Evolutionary conservation across 2,113 vertebrate species (phyloP).

Genomic region (Gracilinanus agilis): DNA sequence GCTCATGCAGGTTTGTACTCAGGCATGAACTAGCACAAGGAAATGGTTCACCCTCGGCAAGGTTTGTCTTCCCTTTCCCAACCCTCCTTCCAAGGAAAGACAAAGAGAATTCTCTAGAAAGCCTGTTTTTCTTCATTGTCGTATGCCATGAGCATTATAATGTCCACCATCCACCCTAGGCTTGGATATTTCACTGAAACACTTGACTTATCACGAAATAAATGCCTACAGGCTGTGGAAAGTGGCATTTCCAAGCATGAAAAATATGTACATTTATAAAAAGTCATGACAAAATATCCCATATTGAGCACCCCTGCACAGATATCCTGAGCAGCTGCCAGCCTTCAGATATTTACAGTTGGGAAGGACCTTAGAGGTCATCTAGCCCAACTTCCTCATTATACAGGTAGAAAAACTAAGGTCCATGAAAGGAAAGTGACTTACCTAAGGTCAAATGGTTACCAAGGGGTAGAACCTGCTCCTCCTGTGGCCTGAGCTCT

Average conservation of each 20-base stretch:
- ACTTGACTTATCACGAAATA: background rate
- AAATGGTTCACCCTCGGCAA: background rate
- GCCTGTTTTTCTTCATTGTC: background rate
- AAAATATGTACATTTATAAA: background rate
- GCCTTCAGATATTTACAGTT: background rate
- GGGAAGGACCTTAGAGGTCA: background rate
- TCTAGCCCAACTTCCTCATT: background rate
- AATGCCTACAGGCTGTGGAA: background rate
- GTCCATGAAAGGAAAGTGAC: background rate
- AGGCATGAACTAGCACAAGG: background rate
- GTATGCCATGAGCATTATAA: background rate
- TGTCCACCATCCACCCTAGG: background rate
- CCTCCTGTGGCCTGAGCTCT: background rate
- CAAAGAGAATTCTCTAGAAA: background rate
- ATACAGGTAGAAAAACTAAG: background rate
- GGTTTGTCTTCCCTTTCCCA: background rate
- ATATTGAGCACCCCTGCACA: background rate
- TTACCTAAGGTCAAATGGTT: background rate
- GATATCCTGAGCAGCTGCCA: background rate
- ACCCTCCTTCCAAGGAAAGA: background rate
- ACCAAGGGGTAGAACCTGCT: background rate
- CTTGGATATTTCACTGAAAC: background rate
- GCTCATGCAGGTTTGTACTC: background rate
- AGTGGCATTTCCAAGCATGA: background rate
- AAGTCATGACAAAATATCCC: background rate